phyloP scores from a whole-genome alignment of 2,113 vertebrate genomes.

The Numida meleagris region DNA sequence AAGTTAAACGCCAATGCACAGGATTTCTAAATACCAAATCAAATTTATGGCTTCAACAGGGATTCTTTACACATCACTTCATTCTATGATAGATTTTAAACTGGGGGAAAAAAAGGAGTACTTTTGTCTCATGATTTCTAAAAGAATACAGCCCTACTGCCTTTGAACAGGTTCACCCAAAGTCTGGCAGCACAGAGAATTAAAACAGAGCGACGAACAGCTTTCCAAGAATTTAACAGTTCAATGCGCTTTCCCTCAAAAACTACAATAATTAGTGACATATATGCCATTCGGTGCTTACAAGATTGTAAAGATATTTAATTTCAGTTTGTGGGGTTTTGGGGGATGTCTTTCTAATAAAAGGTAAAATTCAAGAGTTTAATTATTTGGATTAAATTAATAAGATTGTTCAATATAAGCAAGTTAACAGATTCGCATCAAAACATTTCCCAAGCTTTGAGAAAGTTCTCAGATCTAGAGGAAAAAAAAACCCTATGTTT shows the following conservation, averaged over 20 bases:
- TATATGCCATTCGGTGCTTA: not conserved
- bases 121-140: not conserved
- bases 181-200: not conserved
- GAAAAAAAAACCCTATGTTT: not conserved
- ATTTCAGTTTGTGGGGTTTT: not conserved
- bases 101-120: fast-evolving
- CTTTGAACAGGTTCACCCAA: not conserved
- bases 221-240: not conserved
- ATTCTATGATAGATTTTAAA: not conserved
- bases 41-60: not conserved
- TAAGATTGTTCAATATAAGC: not conserved
- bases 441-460: not conserved
- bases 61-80: not conserved
- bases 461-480: not conserved
- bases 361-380: not conserved
- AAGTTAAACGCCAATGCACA: not conserved
- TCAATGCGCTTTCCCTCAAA: not conserved
- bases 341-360: not conserved
- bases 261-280: not conserved
- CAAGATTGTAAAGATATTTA: not conserved
- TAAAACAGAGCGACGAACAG: not conserved
- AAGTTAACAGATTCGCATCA: not conserved
- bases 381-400: not conserved
- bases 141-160: fast-evolving
- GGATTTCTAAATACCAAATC: not conserved